Conservation (phyloP, 1,140 invertebrate genomes). For the Catajapyx aquilonaris region DNA sequence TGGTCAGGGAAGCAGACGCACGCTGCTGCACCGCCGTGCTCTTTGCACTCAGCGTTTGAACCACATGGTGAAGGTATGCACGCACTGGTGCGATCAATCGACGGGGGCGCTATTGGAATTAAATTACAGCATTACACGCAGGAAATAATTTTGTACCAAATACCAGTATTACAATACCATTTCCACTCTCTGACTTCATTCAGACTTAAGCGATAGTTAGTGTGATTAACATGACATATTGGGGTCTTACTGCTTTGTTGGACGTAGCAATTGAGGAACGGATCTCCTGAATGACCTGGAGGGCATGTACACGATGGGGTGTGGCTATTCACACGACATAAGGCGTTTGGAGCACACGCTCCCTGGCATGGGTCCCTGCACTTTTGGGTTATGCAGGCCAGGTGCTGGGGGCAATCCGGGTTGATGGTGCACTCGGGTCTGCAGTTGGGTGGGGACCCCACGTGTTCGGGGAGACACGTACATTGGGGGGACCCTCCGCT, state of each 20-base stretch:
- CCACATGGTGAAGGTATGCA: constrained; percentile 26
- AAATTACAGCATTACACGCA: neutral
- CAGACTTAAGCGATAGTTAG: neutral
- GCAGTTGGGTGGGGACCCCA: constrained; percentile 38
- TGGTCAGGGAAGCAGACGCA: too few relatives aligned
- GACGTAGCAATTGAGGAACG: constrained; percentile 24
- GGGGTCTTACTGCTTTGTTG: neutral
- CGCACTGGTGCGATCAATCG: constrained; percentile 12
- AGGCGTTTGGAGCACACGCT: constrained; percentile 35
- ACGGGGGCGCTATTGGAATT: constrained; percentile 1
- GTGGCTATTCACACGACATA: constrained; percentile 38
- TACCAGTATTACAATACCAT: neutral
- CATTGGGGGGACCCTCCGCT: constrained; percentile 37
- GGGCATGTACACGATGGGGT: constrained; percentile 40
- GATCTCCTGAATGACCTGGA: constrained; percentile 42
- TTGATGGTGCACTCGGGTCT: constrained; percentile 37
- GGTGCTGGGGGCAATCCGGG: constrained; percentile 31
- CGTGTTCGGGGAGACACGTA: constrained; percentile 35
- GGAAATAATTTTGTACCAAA: neutral
- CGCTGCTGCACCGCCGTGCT: too few relatives aligned
- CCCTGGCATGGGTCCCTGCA: constrained; percentile 24
- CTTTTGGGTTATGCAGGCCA: constrained; percentile 23
- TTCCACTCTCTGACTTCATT: neutral
- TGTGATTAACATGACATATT: constrained; percentile 1
- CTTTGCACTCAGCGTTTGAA: constrained; percentile 20